phyloP scores from a whole-genome alignment of 1,140 invertebrate species.

The Saccostrea glomerata region DNA sequence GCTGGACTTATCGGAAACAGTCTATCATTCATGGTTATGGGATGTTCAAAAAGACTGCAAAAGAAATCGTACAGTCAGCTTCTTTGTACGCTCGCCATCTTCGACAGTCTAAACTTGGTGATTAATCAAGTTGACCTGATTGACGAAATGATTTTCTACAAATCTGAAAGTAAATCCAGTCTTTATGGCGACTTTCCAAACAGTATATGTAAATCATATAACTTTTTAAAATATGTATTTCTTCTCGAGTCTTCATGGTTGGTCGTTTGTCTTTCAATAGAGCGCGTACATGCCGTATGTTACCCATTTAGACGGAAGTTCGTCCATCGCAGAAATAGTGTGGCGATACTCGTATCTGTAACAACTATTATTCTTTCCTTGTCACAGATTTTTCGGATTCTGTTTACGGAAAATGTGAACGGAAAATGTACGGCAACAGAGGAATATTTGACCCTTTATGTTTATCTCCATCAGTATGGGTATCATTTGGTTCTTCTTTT shows the following conservation, averaged over 20 bases:
- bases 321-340: slow-evolving; percentile 60
- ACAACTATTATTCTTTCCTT: slow-evolving; percentile 63
- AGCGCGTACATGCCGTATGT: slow-evolving; percentile 67
- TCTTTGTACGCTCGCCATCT: slow-evolving; percentile 68
- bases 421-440: slow-evolving; percentile 56
- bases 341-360: slow-evolving; percentile 55
- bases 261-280: slow-evolving; percentile 66
- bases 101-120: slow-evolving; percentile 67
- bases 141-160: slow-evolving; percentile 50
- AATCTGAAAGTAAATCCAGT: background rate
- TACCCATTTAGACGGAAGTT: slow-evolving; percentile 65
- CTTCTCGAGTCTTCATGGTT: slow-evolving; percentile 69
- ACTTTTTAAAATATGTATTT: slow-evolving; percentile 62
- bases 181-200: slow-evolving; percentile 57
- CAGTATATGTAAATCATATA: slow-evolving; percentile 62
- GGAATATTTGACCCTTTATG: slow-evolving; percentile 59
- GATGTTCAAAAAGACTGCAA: slow-evolving; percentile 59
- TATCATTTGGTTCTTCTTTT: slow-evolving; percentile 71
- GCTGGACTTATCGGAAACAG: slow-evolving; percentile 70
- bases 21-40: slow-evolving; percentile 71
- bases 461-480: slow-evolving; percentile 70
- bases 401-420: slow-evolving; percentile 64
- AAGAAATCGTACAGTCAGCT: slow-evolving; percentile 71
- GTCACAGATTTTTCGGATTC: slow-evolving; percentile 67
- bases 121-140: slow-evolving; percentile 54